A percentile compares a stretch with the other conserved stretches of the same genome.
phyloP scores from a whole-genome alignment of 2,888 invertebrate species.

The Plebejus melissa region DNA sequence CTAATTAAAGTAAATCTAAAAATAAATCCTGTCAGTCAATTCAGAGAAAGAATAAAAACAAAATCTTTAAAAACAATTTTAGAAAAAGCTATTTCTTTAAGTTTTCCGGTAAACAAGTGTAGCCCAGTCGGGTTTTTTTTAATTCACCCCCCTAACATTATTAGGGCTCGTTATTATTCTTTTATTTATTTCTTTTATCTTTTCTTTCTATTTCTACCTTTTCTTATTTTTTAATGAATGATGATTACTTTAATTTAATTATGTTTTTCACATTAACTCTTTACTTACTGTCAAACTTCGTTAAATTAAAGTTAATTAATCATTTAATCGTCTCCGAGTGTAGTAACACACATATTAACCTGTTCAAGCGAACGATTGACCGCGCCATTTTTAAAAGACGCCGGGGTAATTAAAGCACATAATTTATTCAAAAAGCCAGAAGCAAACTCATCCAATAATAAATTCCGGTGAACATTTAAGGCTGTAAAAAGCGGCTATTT shows the following conservation, averaged over 20 bases:
- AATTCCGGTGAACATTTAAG: conserved; percentile 44
- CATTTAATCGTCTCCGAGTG: not conserved
- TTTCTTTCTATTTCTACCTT: too few species aligned
- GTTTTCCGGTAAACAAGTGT: too few species aligned
- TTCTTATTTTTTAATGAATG: too few species aligned
- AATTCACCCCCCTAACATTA: too few species aligned
- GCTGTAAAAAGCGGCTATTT: conserved; percentile 66
- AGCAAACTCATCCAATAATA: conserved; percentile 57
- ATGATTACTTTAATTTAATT: too few species aligned
- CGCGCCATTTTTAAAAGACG: conserved; percentile 1
- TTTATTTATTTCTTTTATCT: too few species aligned
- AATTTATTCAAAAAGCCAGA: conserved; percentile 57
- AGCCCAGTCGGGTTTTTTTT: too few species aligned
- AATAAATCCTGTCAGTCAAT: not conserved
- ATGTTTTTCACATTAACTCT: too few species aligned
- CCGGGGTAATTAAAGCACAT: conserved; percentile 37
- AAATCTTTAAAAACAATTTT: not conserved
- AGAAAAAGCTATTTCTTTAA: not conserved
- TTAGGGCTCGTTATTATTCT: too few species aligned
- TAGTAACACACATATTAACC: not conserved
- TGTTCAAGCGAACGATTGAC: not conserved
- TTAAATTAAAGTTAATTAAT: too few species aligned
- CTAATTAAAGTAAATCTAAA: not conserved
- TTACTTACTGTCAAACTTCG: too few species aligned
- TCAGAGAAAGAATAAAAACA: not conserved